Evolutionary conservation across 2,888 invertebrate genomes (phyloP), one percentile per base, ranked within the genome.

Genomic region (Gymnocheta viridis): DNA sequence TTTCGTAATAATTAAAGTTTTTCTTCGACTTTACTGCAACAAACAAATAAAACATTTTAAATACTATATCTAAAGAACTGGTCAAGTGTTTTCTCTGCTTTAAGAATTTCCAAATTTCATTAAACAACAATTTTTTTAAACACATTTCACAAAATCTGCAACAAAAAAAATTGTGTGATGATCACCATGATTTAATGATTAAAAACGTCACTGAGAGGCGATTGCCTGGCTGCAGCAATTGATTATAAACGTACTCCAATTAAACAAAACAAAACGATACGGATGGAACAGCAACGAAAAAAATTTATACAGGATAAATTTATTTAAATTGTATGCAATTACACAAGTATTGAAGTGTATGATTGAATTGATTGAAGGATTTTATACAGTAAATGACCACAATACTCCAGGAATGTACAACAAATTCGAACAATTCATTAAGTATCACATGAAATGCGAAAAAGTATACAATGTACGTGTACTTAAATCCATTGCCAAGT

Each of bases 331-430:
- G 35, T 35, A 17, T 41, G 49, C 67, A 67, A 62, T 62, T 62
- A 58, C 47, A 60, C 74, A 67, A 60, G 76, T 73, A 81, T 44
- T 84, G 67, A 77, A 81, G 77, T 84, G 84, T 84, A 69, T 81
- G 84, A 84, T 81, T 84, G 56, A 84, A 84, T 77, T 84, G 84
- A 77, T 84, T 81, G 84, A 67, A 78, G 73, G 81, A 84, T 84
- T 81, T 74, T 58, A 49, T 58, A 58, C 81, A 84, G 77, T 64
- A 77, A 81, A 77, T 73, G 77, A 69, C 69, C 77, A 69, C 81
- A 84, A 54, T 72, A 81, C 60, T 60, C 27, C 79, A 47, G 41
- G 35, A 62, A 44, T 72, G 17, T 38, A 41, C 41, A 14, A n/a
- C 44, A 41, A 56, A 64, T 72, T 47, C 44, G 24, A 47, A 72